Conservation (phyloP, 2,888 invertebrate species). For the Apodemia zela region DNA sequence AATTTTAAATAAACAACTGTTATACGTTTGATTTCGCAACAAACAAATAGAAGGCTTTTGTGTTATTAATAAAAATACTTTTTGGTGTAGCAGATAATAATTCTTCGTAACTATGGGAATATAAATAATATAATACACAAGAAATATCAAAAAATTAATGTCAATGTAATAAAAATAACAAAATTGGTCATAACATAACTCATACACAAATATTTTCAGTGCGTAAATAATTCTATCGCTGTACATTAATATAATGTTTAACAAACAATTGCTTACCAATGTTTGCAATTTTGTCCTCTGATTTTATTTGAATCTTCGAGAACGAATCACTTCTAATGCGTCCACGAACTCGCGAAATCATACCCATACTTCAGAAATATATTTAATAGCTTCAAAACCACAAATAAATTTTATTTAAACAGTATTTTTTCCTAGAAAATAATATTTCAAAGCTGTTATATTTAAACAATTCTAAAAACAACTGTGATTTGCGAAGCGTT, state of each 20-base stretch:
- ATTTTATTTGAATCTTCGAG: conserved; percentile 81
- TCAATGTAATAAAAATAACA: background rate
- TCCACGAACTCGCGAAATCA: conserved; percentile 86
- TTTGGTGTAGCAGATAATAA: no score
- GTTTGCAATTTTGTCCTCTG: conserved; percentile 85
- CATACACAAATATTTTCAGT: background rate
- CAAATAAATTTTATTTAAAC: conserved; percentile 3
- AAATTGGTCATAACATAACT: background rate
- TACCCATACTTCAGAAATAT: conserved; percentile 75
- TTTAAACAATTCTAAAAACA: conserved; percentile 31
- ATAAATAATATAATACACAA: background rate
- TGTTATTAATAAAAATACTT: no score
- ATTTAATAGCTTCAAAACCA: conserved; percentile 19
- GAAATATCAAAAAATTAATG: background rate
- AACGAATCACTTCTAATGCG: conserved; percentile 83
- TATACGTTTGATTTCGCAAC: no score
- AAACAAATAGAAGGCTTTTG: no score
- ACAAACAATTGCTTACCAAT: conserved; percentile 72
- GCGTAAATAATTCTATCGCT: background rate
- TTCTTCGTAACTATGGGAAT: no score
- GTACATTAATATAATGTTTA: background rate
- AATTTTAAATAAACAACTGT: no score
- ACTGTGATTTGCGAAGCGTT: conserved; percentile 49
- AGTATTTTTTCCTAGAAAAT: background rate
- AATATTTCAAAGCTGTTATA: conserved; percentile 2